phyloP scores from a whole-genome alignment of 2,113 vertebrate species.

The Garra rufa region DNA sequence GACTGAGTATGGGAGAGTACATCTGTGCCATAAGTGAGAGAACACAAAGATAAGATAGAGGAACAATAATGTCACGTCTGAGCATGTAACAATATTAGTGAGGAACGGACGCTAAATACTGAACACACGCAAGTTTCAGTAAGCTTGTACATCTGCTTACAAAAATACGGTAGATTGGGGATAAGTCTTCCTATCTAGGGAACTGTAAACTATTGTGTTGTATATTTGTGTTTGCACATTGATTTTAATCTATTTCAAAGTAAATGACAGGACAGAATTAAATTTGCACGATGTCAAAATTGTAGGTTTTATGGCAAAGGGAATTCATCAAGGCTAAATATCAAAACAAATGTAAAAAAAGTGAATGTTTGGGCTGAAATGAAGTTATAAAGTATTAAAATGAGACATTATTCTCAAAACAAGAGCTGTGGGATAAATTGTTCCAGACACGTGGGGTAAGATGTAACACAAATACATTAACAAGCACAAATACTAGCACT shows the following conservation, averaged over 20 bases:
- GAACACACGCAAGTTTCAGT: neutral
- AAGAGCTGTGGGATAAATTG: neutral
- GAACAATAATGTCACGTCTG: neutral
- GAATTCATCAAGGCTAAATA: too few relatives aligned
- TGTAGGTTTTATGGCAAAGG: neutral
- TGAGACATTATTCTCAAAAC: neutral
- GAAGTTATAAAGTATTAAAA: neutral
- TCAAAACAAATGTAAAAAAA: too few relatives aligned
- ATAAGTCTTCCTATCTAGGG: neutral
- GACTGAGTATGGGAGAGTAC: neutral
- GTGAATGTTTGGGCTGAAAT: too few relatives aligned
- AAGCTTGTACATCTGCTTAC: neutral
- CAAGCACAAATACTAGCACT: neutral
- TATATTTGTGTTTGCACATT: neutral
- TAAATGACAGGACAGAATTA: neutral
- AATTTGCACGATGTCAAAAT: too few relatives aligned
- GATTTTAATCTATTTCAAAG: too few relatives aligned
- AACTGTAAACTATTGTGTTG: neutral
- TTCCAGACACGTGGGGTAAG: neutral
- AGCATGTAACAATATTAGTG: neutral
- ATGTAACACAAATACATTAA: too few relatives aligned
- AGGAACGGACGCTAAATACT: neutral
- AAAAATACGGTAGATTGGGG: neutral
- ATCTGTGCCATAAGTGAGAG: neutral
- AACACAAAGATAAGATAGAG: neutral